These are phyloP conservation scores for Leiothrix lutea DNA, from an alignment of 2,113 vertebrate genomes.

Conservation along the genomic window DNA sequence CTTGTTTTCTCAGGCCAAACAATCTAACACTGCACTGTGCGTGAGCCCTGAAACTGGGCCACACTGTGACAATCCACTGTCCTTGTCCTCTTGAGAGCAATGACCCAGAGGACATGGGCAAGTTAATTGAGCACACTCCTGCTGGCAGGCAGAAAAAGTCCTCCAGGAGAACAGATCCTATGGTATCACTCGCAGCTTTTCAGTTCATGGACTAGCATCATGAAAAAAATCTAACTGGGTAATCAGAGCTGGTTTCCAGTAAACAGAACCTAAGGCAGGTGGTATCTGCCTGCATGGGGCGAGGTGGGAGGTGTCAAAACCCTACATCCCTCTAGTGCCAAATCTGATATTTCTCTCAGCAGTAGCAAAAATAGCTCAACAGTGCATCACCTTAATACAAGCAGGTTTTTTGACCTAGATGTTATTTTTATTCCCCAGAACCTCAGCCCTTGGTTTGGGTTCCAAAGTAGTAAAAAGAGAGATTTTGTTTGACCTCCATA, in stretches of 20 bases:
- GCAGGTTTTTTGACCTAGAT: background rate
- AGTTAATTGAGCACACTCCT: background rate
- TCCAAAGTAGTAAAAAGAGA: background rate
- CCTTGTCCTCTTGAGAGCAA: background rate
- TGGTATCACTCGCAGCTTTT: background rate
- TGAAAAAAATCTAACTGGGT: background rate
- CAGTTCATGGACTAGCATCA: background rate
- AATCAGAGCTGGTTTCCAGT: background rate
- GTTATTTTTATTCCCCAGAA: background rate
- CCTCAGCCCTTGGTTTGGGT: background rate
- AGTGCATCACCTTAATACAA: background rate
- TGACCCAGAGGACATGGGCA: background rate
- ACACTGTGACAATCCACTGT: background rate
- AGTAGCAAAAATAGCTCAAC: background rate
- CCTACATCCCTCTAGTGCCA: background rate
- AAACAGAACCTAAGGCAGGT: background rate
- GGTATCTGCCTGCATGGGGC: background rate
- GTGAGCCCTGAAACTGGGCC: background rate
- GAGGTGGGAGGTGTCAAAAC: background rate
- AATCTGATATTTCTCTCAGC: background rate
- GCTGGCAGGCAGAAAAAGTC: background rate
- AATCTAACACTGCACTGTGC: accelerated
- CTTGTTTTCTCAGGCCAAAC: background rate
- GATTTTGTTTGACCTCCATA: background rate
- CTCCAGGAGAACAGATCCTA: accelerated